Evolutionary conservation across 2,113 vertebrate genomes (phyloP).

Genomic region (Strix aluco): DNA sequence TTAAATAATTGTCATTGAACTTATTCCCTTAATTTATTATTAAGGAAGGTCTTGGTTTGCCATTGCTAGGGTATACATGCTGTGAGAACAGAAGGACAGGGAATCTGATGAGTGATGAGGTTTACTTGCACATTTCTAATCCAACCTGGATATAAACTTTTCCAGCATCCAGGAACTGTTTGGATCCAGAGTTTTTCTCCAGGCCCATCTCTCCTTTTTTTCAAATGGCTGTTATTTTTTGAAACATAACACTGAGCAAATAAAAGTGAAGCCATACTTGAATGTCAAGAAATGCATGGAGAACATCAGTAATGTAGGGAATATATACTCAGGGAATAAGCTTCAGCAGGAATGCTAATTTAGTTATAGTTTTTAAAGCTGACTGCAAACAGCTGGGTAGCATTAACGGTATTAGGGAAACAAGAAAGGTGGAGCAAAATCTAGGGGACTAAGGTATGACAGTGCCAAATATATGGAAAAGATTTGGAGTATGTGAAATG

Average conservation of each 20-base stretch:
- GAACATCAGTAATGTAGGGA: conserved; percentile 49
- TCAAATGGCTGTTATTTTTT: conserved; percentile 31
- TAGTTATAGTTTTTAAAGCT: conserved; percentile 67
- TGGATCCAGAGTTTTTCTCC: conserved; percentile 2
- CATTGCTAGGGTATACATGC: background rate
- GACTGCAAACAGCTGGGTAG: conserved; percentile 71
- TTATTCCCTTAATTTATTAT: background rate
- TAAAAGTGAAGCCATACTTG: conserved; percentile 46
- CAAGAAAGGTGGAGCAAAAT: conserved; percentile 71
- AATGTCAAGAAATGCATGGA: conserved; percentile 61
- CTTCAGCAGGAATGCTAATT: conserved; percentile 67
- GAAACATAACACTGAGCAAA: conserved; percentile 49
- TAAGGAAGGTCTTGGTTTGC: background rate
- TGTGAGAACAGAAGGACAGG: background rate
- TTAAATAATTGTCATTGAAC: background rate
- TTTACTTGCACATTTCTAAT: conserved; percentile 21
- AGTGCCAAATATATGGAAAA: conserved; percentile 74
- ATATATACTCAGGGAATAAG: conserved; percentile 63
- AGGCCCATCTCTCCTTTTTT: background rate
- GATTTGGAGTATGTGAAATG: conserved; percentile 57
- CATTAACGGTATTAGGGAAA: conserved; percentile 61
- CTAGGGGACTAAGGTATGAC: conserved; percentile 38
- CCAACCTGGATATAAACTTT: conserved; percentile 13
- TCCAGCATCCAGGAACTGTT: background rate
- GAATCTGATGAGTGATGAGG: background rate